Evolutionary conservation across 2,113 vertebrate genomes (phyloP), one percentile per base, ranked within the genome.

Genomic region (Limnothrissa miodon): DNA sequence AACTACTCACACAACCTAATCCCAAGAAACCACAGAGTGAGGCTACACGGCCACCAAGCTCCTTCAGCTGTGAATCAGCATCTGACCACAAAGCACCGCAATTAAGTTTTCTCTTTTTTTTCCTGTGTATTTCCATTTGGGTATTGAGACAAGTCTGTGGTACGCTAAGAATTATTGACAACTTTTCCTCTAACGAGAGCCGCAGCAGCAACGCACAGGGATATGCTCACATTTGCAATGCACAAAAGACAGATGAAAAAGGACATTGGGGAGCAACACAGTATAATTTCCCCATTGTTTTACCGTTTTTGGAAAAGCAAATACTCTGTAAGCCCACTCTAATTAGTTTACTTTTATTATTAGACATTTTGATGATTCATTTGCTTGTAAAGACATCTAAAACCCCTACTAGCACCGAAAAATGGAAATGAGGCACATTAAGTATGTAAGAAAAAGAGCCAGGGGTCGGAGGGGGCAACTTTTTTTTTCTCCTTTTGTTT

Each of bases 321-420:
- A 87, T 83, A 83, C 36, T 83, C 79, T 81, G 85, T 81, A 86
- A 88, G 87, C 85, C 85, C 53, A 36, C 80, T 70, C 23, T 86
- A 87, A 87, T 88, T 83, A 86, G 82, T 86, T 87, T 86, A 79
- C 74, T 83, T 87, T 86, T 88, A 88, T 82, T 85, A 85, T 85
- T 85, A 83, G 53, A 81, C 78, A 85, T 78, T 81, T 70, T 59
- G 42, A 81, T 81, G 62, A 87, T 82, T 80, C 80, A 85, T 85
- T 90, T 86, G 81, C 85, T 86, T 84, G 44, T 82, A 80, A 82
- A 83, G 70, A 83, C 56, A 80, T 82, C 79, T 53, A 80, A 83
- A 83, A 70, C 82, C 83, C 85, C 79, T 83, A 36, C 3, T 29
- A 74, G 13, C 66, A 36, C 29, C 83, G 85, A 86, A 83, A 87